These are phyloP conservation scores for Turnix velox DNA, from an alignment of 2,113 vertebrate genomes.

Conservation along the genomic window DNA sequence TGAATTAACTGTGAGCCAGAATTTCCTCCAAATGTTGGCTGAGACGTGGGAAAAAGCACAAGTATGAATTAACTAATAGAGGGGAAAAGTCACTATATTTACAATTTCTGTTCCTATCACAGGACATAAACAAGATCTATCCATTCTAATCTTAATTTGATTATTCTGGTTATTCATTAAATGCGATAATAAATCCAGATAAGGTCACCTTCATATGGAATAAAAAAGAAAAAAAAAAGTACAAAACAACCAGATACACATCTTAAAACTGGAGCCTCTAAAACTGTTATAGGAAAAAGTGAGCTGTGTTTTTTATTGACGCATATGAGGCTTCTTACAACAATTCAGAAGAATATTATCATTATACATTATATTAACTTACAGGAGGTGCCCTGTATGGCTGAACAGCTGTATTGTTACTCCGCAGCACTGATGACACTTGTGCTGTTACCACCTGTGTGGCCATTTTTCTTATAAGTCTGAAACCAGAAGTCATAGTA, in stretches of 20 bases:
- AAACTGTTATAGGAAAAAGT: not conserved
- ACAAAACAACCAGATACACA: not conserved
- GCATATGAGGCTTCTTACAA: not conserved
- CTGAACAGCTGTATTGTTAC: conserved; percentile 68
- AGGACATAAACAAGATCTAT: not conserved
- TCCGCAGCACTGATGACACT: conserved; percentile 86
- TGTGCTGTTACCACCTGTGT: conserved; percentile 92
- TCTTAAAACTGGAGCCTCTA: not conserved
- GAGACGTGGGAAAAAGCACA: not conserved
- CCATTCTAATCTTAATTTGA: not conserved
- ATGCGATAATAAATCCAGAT: not conserved
- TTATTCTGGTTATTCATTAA: not conserved
- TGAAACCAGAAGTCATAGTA: conserved; percentile 48
- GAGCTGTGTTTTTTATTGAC: not conserved
- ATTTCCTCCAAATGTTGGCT: conserved; percentile 67
- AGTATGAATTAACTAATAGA: not conserved
- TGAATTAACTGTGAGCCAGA: conserved; percentile 72
- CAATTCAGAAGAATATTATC: not conserved
- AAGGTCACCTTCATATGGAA: not conserved
- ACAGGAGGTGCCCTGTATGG: conserved; percentile 80
- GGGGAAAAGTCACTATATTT: not conserved
- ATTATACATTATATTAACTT: conserved; percentile 32
- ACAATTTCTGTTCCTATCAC: not conserved
- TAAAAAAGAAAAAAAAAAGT: not conserved
- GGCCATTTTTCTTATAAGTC: conserved; percentile 91